Percentiles rank a stretch among this genome's conserved stretches.
These are phyloP conservation scores for Setophaga petechia DNA, from an alignment of 2,113 vertebrate species.

Conservation along the genomic window DNA sequence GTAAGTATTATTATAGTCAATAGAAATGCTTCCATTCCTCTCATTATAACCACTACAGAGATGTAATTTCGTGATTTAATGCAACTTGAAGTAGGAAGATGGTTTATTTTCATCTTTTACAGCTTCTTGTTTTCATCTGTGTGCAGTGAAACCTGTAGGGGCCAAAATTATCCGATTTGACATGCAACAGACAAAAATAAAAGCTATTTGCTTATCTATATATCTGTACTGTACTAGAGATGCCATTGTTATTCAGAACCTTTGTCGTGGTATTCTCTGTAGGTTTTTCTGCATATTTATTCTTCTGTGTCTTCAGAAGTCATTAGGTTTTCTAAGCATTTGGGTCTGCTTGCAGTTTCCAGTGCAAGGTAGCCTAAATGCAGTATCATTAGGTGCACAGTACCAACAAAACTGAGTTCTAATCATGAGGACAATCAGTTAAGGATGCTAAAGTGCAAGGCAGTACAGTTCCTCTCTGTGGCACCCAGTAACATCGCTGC, in stretches of 20 bases:
- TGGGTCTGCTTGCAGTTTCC: not conserved
- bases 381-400: not conserved
- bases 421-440: not conserved
- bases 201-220: not conserved
- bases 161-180: not conserved
- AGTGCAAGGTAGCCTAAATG: not conserved
- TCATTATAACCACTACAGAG: not conserved
- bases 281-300: not conserved
- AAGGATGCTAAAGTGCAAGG: not conserved
- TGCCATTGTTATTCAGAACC: not conserved
- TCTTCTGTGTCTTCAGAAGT: not conserved
- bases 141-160: not conserved
- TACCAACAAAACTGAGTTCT: not conserved
- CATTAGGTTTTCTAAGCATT: not conserved
- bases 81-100: not conserved
- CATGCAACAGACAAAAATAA: not conserved
- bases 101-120: not conserved
- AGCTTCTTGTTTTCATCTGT: not conserved
- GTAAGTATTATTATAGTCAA: not conserved
- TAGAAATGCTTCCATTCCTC: not conserved
- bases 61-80: not conserved
- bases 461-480: not conserved
- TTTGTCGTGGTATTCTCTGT: not conserved
- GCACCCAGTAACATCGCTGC: not conserved
- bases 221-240: not conserved